A percentile compares a stretch with the other conserved stretches of the same genome.
phyloP scores from a whole-genome alignment of 2,888 invertebrate species.

The Conops quadrifasciatus region DNA sequence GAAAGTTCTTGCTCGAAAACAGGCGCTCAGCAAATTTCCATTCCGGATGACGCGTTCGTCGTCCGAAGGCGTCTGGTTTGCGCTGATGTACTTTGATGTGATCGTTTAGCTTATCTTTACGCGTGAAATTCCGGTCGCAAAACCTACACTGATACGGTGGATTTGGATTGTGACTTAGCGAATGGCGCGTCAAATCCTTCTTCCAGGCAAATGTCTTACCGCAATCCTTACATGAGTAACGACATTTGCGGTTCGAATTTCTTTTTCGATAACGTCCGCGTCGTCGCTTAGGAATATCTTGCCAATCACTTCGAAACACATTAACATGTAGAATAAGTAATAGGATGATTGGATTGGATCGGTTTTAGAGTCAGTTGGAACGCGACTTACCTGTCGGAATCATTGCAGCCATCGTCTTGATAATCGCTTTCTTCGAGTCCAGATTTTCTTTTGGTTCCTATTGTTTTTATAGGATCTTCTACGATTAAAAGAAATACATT shows the following conservation, averaged over 20 bases:
- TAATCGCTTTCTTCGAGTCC: background rate
- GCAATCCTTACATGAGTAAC: slow-evolving; percentile 56
- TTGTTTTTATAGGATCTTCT: slow-evolving; percentile 22
- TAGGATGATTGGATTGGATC: background rate
- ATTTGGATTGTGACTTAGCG: slow-evolving; percentile 52
- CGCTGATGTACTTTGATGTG: slow-evolving; percentile 51
- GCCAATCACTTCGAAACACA: slow-evolving; percentile 18
- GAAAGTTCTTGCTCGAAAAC: slow-evolving; percentile 50
- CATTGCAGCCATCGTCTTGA: background rate
- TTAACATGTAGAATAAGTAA: background rate
- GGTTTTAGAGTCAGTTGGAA: background rate
- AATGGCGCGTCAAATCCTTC: slow-evolving; percentile 59
- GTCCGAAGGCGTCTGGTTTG: background rate
- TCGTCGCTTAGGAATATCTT: slow-evolving; percentile 43
- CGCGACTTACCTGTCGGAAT: slow-evolving; percentile 16
- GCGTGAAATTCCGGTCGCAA: slow-evolving; percentile 54
- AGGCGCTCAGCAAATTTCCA: slow-evolving; percentile 57
- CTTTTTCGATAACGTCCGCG: slow-evolving; percentile 41
- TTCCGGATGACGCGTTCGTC: slow-evolving; percentile 43
- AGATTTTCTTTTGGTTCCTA: background rate
- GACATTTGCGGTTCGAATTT: slow-evolving; percentile 42
- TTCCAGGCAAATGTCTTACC: slow-evolving; percentile 58
- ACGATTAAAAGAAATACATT: background rate
- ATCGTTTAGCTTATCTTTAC: slow-evolving; percentile 55
- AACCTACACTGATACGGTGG: slow-evolving; percentile 48